phyloP scores from a whole-genome alignment of 2,888 invertebrate genomes.

The Brachycybe producta region DNA sequence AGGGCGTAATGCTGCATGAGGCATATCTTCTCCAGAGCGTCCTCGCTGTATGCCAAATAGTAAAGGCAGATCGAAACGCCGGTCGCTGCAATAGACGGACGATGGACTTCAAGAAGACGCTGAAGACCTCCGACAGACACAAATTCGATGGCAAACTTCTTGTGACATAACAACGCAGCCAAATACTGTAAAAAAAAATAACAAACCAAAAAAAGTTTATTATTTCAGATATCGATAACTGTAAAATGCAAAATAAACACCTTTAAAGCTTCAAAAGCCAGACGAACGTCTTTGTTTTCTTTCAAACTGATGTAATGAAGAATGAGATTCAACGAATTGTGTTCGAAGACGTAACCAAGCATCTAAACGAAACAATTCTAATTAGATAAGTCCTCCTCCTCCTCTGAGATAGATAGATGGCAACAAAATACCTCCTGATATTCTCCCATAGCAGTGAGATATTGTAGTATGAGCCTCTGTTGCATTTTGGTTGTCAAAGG shows the following conservation, averaged over 20 bases:
- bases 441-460: slow-evolving; percentile 92
- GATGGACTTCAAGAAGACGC: slow-evolving; percentile 73
- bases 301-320: slow-evolving; percentile 78
- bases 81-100: slow-evolving; percentile 88
- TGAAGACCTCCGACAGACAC: slow-evolving; percentile 74
- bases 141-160: slow-evolving; percentile 95
- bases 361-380: slow-evolving; percentile 43
- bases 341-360: slow-evolving; percentile 82
- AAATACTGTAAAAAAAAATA: slow-evolving; percentile 50
- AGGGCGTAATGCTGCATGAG: slow-evolving; percentile 64
- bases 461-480: slow-evolving; percentile 83
- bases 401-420: not conserved
- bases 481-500: slow-evolving; percentile 78
- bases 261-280: slow-evolving; percentile 88
- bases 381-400: not conserved
- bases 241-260: slow-evolving; percentile 27
- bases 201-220: slow-evolving; percentile 6
- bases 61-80: slow-evolving; percentile 93
- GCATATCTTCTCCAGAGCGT: slow-evolving; percentile 93
- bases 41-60: slow-evolving; percentile 91
- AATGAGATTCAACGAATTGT: slow-evolving; percentile 78
- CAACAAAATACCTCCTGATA: slow-evolving; percentile 68
- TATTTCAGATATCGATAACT: not conserved
- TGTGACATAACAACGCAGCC: slow-evolving; percentile 87
- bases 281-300: slow-evolving; percentile 73